Evolutionary conservation across 1,140 invertebrate genomes (phyloP).

Genomic region (Ceratina japonica): DNA sequence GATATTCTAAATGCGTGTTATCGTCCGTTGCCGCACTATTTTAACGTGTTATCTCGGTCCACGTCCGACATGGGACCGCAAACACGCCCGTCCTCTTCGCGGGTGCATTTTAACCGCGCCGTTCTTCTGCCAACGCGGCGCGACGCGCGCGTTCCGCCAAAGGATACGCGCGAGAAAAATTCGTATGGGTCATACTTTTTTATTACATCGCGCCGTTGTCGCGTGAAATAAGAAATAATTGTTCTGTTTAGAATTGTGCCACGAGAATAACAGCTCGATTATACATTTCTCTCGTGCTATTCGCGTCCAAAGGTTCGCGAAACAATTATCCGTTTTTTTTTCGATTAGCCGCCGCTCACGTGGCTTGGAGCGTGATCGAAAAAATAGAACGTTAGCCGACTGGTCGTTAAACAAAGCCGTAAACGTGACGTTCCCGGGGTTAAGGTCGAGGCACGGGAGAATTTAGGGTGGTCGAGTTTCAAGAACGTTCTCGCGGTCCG

Average conservation of each 20-base stretch:
- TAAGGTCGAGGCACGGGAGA: neutral
- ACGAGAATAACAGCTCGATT: too few relatives aligned
- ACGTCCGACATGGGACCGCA: slow-evolving; percentile 68
- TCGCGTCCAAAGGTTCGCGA: too few relatives aligned
- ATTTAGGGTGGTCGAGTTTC: neutral
- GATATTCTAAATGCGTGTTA: slow-evolving; percentile 71
- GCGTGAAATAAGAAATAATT: too few relatives aligned
- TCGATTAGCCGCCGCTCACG: slow-evolving; percentile 7
- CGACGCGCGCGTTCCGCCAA: neutral
- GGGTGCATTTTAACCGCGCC: slow-evolving; percentile 6
- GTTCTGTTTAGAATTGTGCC: too few relatives aligned
- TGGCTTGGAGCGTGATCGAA: slow-evolving; percentile 30
- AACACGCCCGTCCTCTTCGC: slow-evolving; percentile 50
- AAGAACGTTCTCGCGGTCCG: neutral
- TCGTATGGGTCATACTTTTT: too few relatives aligned
- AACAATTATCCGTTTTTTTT: too few relatives aligned
- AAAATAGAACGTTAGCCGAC: neutral
- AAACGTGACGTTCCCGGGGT: neutral
- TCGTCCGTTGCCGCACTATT: slow-evolving; percentile 68
- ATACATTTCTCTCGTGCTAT: too few relatives aligned
- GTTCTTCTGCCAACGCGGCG: neutral
- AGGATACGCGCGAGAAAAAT: too few relatives aligned
- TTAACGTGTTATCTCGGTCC: slow-evolving; percentile 71
- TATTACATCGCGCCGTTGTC: too few relatives aligned
- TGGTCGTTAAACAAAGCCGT: neutral